Evolutionary conservation across 2,888 invertebrate species (phyloP).

Genomic region (Heliconius aoede): DNA sequence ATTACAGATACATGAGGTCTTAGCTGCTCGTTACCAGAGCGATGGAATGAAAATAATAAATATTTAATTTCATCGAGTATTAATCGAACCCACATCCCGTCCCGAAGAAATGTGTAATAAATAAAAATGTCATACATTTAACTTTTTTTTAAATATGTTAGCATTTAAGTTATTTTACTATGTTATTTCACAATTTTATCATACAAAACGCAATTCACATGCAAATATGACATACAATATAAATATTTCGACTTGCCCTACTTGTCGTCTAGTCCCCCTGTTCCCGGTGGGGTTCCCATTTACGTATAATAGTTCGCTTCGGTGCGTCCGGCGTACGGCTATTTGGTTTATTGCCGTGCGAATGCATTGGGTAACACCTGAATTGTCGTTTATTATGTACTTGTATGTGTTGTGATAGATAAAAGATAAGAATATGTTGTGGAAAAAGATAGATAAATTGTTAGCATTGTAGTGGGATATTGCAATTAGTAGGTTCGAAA

Average conservation of each 20-base stretch:
- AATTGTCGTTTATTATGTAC: background rate
- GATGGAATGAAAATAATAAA: background rate
- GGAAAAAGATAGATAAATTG: too few relatives aligned
- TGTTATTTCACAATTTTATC: background rate
- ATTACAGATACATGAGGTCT: background rate
- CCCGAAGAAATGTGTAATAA: too few relatives aligned
- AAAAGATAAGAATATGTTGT: background rate
- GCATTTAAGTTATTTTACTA: background rate
- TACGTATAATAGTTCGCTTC: conserved; percentile 74
- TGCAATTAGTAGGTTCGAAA: too few relatives aligned
- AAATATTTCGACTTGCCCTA: conserved; percentile 15
- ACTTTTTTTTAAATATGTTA: too few relatives aligned
- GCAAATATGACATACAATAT: background rate
- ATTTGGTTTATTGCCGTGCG: conserved; percentile 72
- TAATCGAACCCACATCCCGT: background rate
- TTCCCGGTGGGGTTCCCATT: conserved; percentile 69
- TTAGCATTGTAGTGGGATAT: too few relatives aligned
- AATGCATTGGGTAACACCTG: conserved; percentile 50
- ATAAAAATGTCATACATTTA: too few relatives aligned
- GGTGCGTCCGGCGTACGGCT: conserved; percentile 65
- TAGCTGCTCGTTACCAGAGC: background rate
- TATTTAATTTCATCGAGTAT: background rate
- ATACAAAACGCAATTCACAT: background rate
- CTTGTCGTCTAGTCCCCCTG: conserved; percentile 15
- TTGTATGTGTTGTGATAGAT: background rate